Conservation (phyloP, 2,888 invertebrate genomes). For the Hirtodrosophila alboralis region DNA sequence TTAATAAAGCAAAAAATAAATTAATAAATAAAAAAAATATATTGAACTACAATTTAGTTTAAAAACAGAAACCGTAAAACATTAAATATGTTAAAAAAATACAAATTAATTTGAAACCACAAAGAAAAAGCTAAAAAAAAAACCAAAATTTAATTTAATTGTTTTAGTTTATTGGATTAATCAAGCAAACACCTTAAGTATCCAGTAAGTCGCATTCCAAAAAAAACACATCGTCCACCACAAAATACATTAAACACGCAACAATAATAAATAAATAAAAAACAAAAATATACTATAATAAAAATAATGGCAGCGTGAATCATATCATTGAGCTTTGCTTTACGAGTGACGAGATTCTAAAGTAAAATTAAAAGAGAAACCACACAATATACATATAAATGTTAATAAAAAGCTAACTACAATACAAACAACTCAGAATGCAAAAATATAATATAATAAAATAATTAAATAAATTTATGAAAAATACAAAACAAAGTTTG, state of each 20-base stretch:
- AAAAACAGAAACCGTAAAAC: constrained; percentile 18
- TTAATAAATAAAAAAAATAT: constrained; percentile 7
- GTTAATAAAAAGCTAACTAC: constrained; percentile 38
- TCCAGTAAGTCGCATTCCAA: constrained; percentile 16
- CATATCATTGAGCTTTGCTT: constrained; percentile 82
- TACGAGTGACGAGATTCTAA: constrained; percentile 60
- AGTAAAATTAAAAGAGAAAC: constrained; percentile 41
- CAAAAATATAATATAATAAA: constrained; percentile 13
- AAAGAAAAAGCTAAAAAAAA: not conserved
- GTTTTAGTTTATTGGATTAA: not conserved
- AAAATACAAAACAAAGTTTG: constrained; percentile 20
- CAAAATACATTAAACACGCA: constrained; percentile 14
- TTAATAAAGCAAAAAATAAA: constrained; percentile 22
- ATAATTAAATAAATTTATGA: constrained; percentile 7
- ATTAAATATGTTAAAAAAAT: constrained; percentile 8
- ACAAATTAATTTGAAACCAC: constrained; percentile 15
- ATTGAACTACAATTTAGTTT: constrained; percentile 28
- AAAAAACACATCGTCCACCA: constrained; percentile 30
- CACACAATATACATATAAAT: constrained; percentile 48
- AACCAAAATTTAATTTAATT: constrained; percentile 12
- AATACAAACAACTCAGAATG: constrained; percentile 29
- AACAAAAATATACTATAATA: constrained; percentile 9
- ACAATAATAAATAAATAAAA: constrained; percentile 13
- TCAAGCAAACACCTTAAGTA: constrained; percentile 2
- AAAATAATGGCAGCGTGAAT: constrained; percentile 49